Percentiles rank a stretch among this genome's conserved stretches.
Evolutionary conservation across 2,888 invertebrate species (phyloP).

Genomic region (Poecilobothrus nobilitatus): DNA sequence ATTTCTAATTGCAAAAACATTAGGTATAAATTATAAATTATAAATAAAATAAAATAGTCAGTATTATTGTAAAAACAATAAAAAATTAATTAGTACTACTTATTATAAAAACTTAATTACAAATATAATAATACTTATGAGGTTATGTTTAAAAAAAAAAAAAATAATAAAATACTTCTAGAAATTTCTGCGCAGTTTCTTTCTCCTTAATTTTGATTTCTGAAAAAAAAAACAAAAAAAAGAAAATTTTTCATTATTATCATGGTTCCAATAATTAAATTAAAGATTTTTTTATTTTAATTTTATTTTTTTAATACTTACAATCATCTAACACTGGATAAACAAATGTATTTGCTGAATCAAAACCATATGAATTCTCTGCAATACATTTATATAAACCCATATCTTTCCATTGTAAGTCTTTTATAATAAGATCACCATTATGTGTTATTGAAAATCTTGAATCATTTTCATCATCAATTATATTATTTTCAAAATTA

Average conservation of each 20-base stretch:
- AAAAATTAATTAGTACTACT: no score
- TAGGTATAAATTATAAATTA: no score
- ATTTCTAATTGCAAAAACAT: no score
- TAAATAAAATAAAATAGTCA: no score
- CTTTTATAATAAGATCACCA: slow-evolving; percentile 67
- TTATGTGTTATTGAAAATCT: slow-evolving; percentile 53
- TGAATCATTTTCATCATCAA: slow-evolving; percentile 48
- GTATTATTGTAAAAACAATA: no score
- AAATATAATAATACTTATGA: no score
- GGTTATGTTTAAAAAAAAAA: no score
- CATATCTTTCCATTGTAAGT: slow-evolving; percentile 72
- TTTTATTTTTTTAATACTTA: background rate
- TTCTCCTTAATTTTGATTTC: background rate
- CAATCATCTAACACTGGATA: slow-evolving; percentile 50
- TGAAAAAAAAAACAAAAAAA: background rate
- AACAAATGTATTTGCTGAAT: slow-evolving; percentile 57
- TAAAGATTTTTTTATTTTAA: no score
- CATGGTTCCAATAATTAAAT: background rate
- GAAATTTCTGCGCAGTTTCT: no score
- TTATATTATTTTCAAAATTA: slow-evolving; percentile 46
- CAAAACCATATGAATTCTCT: slow-evolving; percentile 57
- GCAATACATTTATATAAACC: slow-evolving; percentile 73
- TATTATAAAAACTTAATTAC: no score
- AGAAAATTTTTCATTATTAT: background rate
- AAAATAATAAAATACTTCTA: no score